Percentiles rank a stretch among this genome's conserved stretches.
These are phyloP conservation scores for Cetoscarus ocellatus DNA, from an alignment of 2,797 vertebrate genomes.

Conservation along the genomic window DNA sequence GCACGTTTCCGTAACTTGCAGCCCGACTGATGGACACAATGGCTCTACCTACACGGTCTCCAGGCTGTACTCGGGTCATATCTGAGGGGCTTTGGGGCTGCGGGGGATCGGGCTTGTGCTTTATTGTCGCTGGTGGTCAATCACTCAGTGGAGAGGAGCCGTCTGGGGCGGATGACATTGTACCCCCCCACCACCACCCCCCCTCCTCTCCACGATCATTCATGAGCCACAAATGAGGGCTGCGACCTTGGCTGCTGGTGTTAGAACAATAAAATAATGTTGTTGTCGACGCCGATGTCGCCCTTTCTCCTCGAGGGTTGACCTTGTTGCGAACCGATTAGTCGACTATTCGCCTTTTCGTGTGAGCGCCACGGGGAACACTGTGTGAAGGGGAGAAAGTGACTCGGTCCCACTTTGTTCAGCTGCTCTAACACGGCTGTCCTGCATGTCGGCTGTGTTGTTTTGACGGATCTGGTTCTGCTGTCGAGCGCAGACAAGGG, in stretches of 20 bases:
- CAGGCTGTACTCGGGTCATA: too few relatives aligned
- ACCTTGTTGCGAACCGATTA: slow-evolving; percentile 83
- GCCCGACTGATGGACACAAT: too few relatives aligned
- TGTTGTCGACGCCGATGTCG: slow-evolving; percentile 24
- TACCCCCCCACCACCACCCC: slow-evolving; percentile 45
- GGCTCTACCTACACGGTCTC: too few relatives aligned
- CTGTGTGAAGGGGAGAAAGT: slow-evolving; percentile 58
- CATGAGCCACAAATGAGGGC: slow-evolving; percentile 40
- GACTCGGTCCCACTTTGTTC: slow-evolving; percentile 48
- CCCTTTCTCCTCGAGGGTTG: slow-evolving; percentile 57
- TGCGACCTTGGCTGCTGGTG: slow-evolving; percentile 69
- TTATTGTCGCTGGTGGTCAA: slow-evolving; percentile 54
- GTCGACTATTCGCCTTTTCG: slow-evolving; percentile 79
- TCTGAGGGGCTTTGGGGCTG: too few relatives aligned
- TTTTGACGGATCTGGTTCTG: slow-evolving; percentile 47
- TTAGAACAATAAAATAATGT: slow-evolving; percentile 54
- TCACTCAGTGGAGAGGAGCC: slow-evolving; percentile 55
- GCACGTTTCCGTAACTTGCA: too few relatives aligned
- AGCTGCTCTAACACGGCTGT: too few relatives aligned
- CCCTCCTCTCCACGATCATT: slow-evolving; percentile 32
- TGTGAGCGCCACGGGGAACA: slow-evolving; percentile 45
- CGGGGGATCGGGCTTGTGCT: not conserved
- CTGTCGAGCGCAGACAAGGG: slow-evolving; percentile 54
- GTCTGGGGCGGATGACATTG: slow-evolving; percentile 81
- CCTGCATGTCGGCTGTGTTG: slow-evolving; percentile 36